phyloP scores from a whole-genome alignment of 2,113 vertebrate genomes.

The Lipophrys pholis region DNA sequence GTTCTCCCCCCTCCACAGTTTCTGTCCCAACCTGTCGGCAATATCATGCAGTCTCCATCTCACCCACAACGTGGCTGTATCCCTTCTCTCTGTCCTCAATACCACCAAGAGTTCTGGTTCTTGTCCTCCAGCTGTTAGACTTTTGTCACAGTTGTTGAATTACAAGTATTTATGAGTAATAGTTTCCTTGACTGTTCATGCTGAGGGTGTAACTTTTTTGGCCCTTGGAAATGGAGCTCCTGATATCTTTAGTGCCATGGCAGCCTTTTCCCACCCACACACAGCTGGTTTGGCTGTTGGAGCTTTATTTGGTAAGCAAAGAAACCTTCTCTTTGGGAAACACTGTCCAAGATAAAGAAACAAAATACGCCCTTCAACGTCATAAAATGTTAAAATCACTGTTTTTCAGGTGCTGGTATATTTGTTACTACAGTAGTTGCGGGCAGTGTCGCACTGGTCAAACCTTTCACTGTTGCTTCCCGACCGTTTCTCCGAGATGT shows the following conservation, averaged over 20 bases:
- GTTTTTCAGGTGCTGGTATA: conserved; percentile 89
- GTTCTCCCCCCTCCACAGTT: conserved; percentile 79
- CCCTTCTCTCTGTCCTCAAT: conserved; percentile 77
- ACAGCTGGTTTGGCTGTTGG: conserved; percentile 93
- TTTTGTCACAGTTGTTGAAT: background rate
- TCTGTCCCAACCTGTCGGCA: conserved; percentile 96
- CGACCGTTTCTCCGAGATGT: conserved; percentile 95
- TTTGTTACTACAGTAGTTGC: conserved; percentile 97
- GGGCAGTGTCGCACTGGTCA: conserved; percentile 89
- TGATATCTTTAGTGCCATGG: conserved; percentile 95
- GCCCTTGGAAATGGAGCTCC: conserved; percentile 97
- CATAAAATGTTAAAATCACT: background rate
- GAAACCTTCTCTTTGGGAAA: background rate
- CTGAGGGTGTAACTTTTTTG: conserved; percentile 96
- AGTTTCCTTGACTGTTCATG: conserved; percentile 82
- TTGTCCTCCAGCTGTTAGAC: background rate
- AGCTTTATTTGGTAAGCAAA: conserved; percentile 90
- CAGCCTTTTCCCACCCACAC: conserved; percentile 91
- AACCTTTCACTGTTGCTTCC: conserved; percentile 91
- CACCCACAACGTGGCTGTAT: conserved; percentile 98
- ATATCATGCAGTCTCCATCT: conserved; percentile 90
- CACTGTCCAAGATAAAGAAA: background rate
- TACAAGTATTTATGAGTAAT: background rate
- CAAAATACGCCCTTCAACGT: background rate
- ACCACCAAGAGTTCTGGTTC: background rate